Percentiles rank a stretch among this genome's conserved stretches.
Conservation (phyloP, 2,797 vertebrate species). For the Megalops cyprinoides region DNA sequence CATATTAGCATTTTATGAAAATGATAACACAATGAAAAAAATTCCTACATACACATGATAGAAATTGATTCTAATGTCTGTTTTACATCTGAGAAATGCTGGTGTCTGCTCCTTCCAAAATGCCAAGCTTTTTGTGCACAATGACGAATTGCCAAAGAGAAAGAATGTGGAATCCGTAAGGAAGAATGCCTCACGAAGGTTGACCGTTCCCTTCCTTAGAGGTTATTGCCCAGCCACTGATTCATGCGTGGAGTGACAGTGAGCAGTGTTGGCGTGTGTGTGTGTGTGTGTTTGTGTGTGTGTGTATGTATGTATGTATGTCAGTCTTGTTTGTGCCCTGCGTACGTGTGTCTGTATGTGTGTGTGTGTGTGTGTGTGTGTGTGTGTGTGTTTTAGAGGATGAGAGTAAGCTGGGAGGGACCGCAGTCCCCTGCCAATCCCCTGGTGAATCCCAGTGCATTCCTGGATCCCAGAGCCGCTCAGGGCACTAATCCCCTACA, state of each 20-base stretch:
- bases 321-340: no score
- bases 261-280: neutral
- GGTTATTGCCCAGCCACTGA: neutral
- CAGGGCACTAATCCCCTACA: conserved; percentile 97
- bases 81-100: no score
- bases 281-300: neutral
- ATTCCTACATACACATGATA: no score
- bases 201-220: neutral
- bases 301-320: neutral
- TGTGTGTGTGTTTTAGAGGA: neutral
- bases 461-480: conserved; percentile 89
- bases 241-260: neutral
- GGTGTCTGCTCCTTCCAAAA: neutral
- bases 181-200: no score
- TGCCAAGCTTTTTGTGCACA: neutral
- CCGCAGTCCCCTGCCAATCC: conserved; percentile 69
- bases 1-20: no score
- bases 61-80: no score
- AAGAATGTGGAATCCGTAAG: neutral
- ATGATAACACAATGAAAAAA: no score
- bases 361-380: no score
- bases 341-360: neutral
- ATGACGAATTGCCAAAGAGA: neutral
- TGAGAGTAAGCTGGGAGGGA: conserved; percentile 73
- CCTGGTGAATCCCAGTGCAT: conserved; percentile 85